These are phyloP conservation scores for Drosophila flavopinicola DNA, from an alignment of 2,888 invertebrate species.

Conservation along the genomic window DNA sequence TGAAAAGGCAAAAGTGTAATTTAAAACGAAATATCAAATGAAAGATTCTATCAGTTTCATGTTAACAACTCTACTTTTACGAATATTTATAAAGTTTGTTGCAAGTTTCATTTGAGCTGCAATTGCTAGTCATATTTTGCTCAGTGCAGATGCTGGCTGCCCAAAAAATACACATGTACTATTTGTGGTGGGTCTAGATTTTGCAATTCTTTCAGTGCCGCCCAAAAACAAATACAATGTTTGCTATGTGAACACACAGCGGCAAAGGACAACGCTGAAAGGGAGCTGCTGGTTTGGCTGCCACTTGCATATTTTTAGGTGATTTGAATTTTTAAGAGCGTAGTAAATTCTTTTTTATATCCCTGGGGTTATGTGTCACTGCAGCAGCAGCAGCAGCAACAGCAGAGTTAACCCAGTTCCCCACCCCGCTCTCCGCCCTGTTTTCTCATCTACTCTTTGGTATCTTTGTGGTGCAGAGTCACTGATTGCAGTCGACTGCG, in stretches of 20 bases:
- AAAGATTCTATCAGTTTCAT: no score
- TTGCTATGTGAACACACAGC: slow-evolving; percentile 15
- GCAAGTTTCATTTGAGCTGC: no score
- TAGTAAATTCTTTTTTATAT: slow-evolving; percentile 67
- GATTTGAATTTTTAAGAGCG: slow-evolving; percentile 73
- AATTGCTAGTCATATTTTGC: no score
- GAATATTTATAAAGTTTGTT: no score
- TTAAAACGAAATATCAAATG: no score
- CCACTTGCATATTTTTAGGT: slow-evolving; percentile 73
- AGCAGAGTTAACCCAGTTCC: no score
- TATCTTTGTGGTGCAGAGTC: slow-evolving; percentile 2
- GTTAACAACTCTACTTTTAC: no score
- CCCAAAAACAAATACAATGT: slow-evolving; percentile 44
- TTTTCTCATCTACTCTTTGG: background rate
- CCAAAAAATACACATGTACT: background rate
- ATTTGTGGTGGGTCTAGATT: slow-evolving; percentile 33
- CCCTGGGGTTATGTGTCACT: slow-evolving; percentile 71
- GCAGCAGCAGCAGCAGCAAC: slow-evolving; percentile 14
- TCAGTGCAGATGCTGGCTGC: slow-evolving; percentile 7
- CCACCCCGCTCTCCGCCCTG: background rate
- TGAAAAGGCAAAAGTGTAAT: no score
- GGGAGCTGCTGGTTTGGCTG: slow-evolving; percentile 8
- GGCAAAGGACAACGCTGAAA: slow-evolving; percentile 12
- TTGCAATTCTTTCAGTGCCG: slow-evolving; percentile 26
- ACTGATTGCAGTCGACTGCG: slow-evolving; percentile 31